Evolutionary conservation across 1,140 invertebrate species (phyloP), one percentile per base, ranked within the genome.

Genomic region (Zaprionus ornatus): DNA sequence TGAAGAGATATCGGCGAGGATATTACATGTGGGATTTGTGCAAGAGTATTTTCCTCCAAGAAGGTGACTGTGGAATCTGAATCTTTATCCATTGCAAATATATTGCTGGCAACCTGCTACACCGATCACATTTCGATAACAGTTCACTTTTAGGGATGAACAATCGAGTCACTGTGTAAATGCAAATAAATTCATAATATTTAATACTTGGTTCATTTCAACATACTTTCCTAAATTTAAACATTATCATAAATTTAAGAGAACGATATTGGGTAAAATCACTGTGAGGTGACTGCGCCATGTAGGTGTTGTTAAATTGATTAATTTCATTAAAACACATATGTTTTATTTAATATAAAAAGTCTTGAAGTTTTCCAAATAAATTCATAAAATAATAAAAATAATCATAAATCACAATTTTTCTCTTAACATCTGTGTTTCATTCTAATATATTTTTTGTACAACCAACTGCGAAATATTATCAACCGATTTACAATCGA

Each of bases 1-100:
- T 98, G 40, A 99, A 93, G 23, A 99, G 94, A 99, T 95, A 64
- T 98, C 97, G 4, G 98, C 97, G 40, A 99, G 93, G 0, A 97
- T 97, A 93, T 98, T 97, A 86, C 97, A 94, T 0, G 97, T 98
- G 6, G 97, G 97, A 94, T 98, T 98, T 77, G 97, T 96, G 90
- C 96, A 96, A 86, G 97, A 17, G 97, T 97, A 93, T 97, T 97
- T 91, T 97, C 97, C 91, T 97, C 97, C 62, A 97, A 94, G n/a
- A 96, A 97, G 61, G 97, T 97, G 82, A 96, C 97, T 48, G 97
- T 97, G 90, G 96, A 96, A 77, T 93, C 91, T 4, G 91, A 91
- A 70, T 92, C 91, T 60, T 88, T 92, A 32, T 92, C 91, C 91
- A 92, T 91, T 56, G 74, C 69, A 76, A 75, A 61, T 59, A 56